phyloP scores from a whole-genome alignment of 2,888 invertebrate species.

The Dryobotodes eremita region DNA sequence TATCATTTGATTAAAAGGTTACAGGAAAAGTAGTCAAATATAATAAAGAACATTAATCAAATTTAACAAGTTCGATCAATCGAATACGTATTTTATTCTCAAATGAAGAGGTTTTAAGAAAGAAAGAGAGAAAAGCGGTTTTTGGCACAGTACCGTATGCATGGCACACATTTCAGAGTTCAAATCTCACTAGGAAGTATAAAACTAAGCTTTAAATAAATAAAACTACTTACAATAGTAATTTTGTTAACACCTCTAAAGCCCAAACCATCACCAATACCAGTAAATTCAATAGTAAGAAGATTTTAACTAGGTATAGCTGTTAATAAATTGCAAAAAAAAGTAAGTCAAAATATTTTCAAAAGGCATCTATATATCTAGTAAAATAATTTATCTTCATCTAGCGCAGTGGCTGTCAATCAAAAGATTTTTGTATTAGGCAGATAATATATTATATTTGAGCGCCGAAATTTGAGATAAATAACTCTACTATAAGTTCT shows the following conservation, averaged over 20 bases:
- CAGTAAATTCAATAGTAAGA: slow-evolving; percentile 13
- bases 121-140: not conserved
- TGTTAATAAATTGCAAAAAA: slow-evolving; percentile 33
- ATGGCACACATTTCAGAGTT: not conserved
- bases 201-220: not conserved
- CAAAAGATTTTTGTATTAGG: slow-evolving; percentile 46
- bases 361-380: slow-evolving; percentile 42
- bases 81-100: not conserved
- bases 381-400: slow-evolving; percentile 51
- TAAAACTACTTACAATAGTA: slow-evolving; percentile 1
- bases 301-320: slow-evolving; percentile 3
- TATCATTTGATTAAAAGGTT: not conserved
- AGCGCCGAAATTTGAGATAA: slow-evolving; percentile 39
- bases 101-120: not conserved
- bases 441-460: slow-evolving; percentile 38
- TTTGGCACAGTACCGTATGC: not conserved
- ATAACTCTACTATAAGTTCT: slow-evolving; percentile 27
- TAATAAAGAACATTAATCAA: not conserved
- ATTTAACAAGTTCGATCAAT: slow-evolving; percentile 4
- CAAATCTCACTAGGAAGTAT: too few species aligned
- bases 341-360: slow-evolving; percentile 61
- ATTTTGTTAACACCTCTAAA: slow-evolving; percentile 7
- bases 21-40: not conserved
- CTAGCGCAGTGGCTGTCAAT: slow-evolving; percentile 50
- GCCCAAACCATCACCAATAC: slow-evolving; percentile 10